Evolutionary conservation across 2,113 vertebrate species (phyloP), one percentile per base, ranked within the genome.

Genomic region (Lates calcarifer): DNA sequence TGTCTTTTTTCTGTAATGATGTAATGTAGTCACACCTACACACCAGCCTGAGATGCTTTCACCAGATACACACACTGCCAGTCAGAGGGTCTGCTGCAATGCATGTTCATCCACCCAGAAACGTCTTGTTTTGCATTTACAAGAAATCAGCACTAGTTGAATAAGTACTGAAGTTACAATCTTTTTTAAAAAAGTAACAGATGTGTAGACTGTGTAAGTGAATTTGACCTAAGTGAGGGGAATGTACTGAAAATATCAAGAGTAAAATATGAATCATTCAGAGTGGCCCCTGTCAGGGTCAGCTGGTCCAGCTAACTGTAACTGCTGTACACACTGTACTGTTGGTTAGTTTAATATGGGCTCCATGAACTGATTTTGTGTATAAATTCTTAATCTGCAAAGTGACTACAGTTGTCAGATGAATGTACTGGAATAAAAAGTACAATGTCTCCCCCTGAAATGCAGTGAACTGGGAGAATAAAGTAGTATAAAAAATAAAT

Each of bases 21-120:
- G 65, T 67, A 67, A 67, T 67, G 43, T 67, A 9, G 35, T 37
- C 43, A 67, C 65, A 67, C 65, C 43, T 51, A 51, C 65, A 37
- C 35, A 37, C 35, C 35, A 37, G 35, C 35, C 35, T 37, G 35
- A 6, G 6, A 37, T 37, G 35, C 35, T 37, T 10, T 37, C 35
- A 37, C 35, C 35, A 37, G 6, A 37, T 37, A 4, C 7, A 43
- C 41, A 67, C 43, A 15, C 60, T 37, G 6, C 35, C 10, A 10
- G 35, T 37, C 10, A 37, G 35, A 35, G 58, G 9, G 20, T 12
- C 58, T 22, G 31, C 17, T 65, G 62, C 39, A 24, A 29, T 45
- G 62, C 17, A 60, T n/a, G n/a, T n/a, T 43, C 41, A 43, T 43
- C 41, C 14, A 43, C 14, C 12, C 41, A 43, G 41, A 43, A 43